These are phyloP conservation scores for Cryptomyrus ogoouensis DNA, from an alignment of 2,113 vertebrate genomes.

Conservation along the genomic window DNA sequence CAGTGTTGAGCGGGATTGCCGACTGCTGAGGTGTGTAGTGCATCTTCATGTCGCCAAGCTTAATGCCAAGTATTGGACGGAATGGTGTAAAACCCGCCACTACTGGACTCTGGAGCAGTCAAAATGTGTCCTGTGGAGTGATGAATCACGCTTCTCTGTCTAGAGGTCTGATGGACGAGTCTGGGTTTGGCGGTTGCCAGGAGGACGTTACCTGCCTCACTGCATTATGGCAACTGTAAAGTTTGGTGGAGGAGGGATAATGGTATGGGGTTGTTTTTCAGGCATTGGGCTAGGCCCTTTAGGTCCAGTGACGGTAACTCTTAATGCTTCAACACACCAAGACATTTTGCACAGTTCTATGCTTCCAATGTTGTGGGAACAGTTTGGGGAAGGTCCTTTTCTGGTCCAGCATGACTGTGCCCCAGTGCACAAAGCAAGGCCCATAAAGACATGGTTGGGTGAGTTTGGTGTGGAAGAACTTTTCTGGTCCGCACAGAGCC, in stretches of 20 bases:
- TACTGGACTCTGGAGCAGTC: not conserved
- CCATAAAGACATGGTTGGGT: too few species aligned
- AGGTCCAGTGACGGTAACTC: not conserved
- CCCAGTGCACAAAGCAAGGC: not conserved
- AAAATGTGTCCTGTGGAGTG: not conserved
- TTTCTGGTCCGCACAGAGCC: too few species aligned
- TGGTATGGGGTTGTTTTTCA: not conserved
- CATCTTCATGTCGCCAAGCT: not conserved
- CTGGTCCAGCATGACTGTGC: not conserved
- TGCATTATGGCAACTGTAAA: not conserved
- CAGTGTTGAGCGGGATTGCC: not conserved
- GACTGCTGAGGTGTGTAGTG: not conserved
- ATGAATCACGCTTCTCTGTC: not conserved
- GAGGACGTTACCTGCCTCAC: not conserved
- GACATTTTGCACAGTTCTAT: not conserved
- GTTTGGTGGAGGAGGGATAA: not conserved
- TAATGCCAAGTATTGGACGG: not conserved
- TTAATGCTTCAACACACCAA: not conserved
- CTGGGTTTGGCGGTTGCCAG: not conserved
- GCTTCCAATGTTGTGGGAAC: not conserved
- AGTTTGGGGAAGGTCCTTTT: not conserved
- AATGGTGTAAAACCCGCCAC: not conserved
- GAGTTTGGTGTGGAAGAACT: too few species aligned
- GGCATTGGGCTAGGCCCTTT: not conserved
- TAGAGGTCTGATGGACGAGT: too few species aligned